A percentile compares a stretch with the other conserved stretches of the same genome.
phyloP scores from a whole-genome alignment of 2,797 vertebrate genomes.

The Gallinago stenura region DNA sequence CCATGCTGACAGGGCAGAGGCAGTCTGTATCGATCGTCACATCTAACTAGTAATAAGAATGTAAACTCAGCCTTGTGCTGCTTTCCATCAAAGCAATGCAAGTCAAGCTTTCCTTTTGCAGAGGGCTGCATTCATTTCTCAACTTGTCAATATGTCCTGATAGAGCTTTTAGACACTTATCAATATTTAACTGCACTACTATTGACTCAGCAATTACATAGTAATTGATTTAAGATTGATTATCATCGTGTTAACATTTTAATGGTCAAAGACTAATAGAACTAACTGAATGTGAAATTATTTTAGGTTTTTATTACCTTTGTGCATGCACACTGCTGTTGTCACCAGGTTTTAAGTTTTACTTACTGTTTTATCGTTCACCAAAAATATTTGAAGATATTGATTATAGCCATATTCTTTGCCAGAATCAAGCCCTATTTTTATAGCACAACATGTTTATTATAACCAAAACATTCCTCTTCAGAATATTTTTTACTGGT shows the following conservation, averaged over 20 bases:
- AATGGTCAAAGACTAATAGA: constrained; percentile 51
- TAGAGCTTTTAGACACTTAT: constrained; percentile 88
- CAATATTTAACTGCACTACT: constrained; percentile 88
- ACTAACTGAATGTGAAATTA: constrained; percentile 47
- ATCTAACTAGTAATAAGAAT: constrained; percentile 60
- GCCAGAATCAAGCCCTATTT: not conserved
- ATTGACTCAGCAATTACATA: constrained; percentile 89
- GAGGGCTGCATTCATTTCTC: constrained; percentile 79
- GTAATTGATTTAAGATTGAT: constrained; percentile 92
- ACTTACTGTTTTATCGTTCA: not conserved
- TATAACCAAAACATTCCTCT: not conserved
- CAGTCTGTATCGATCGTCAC: constrained; percentile 66
- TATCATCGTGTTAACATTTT: constrained; percentile 80
- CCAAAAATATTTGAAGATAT: not conserved
- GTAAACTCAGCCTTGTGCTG: constrained; percentile 73
- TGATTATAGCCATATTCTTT: not conserved
- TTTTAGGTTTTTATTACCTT: constrained; percentile 17
- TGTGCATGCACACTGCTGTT: not conserved
- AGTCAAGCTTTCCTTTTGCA: constrained; percentile 42
- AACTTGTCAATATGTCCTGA: constrained; percentile 82
- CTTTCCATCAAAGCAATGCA: constrained; percentile 76
- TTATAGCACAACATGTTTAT: not conserved
- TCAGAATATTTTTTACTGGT: not conserved
- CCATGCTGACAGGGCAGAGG: constrained; percentile 48
- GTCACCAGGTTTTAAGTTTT: not conserved